Percentiles rank a stretch among this genome's conserved stretches.
These are phyloP conservation scores for Drosophila anceps DNA, from an alignment of 2,888 invertebrate species.

Conservation along the genomic window DNA sequence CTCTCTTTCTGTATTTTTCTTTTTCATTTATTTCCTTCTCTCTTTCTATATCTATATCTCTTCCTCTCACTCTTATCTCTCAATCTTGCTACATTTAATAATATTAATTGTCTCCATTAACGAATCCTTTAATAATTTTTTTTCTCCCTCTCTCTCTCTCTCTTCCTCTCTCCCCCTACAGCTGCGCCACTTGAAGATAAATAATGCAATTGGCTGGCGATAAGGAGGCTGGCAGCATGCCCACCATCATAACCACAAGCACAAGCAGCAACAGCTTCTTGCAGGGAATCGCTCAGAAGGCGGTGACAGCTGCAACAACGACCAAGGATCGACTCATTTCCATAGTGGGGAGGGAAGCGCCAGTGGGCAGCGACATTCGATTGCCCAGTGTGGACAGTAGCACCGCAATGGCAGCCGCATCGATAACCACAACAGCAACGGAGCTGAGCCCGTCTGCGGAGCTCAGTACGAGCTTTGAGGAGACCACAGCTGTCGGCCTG, in stretches of 20 bases:
- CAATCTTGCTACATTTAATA: not conserved
- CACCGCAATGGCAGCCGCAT: slow-evolving; percentile 23
- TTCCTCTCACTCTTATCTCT: not conserved
- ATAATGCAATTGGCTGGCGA: slow-evolving; percentile 51
- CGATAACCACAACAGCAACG: slow-evolving; percentile 2
- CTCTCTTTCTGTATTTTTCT: not conserved
- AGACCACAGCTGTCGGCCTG: slow-evolving; percentile 15
- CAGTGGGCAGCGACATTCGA: slow-evolving; percentile 1
- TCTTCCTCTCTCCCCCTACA: not conserved
- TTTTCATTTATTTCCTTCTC: too few species aligned
- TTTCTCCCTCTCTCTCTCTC: not conserved
- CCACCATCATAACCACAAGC: slow-evolving; percentile 18
- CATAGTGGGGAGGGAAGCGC: slow-evolving; percentile 25
- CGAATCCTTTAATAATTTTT: not conserved
- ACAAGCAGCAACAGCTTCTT: slow-evolving; percentile 13
- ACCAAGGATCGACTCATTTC: slow-evolving; percentile 23
- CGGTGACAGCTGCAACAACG: not conserved
- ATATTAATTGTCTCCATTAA: not conserved
- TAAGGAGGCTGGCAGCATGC: slow-evolving; percentile 24
- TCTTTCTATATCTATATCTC: too few species aligned
- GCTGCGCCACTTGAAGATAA: slow-evolving; percentile 31
- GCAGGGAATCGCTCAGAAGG: slow-evolving; percentile 17
- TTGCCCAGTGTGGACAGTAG: not conserved
- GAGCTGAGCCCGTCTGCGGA: slow-evolving; percentile 29
- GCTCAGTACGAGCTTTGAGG: slow-evolving; percentile 33